These are phyloP conservation scores for Microcebus griseorufus DNA, from an alignment of 2,113 vertebrate genomes.

Conservation along the genomic window DNA sequence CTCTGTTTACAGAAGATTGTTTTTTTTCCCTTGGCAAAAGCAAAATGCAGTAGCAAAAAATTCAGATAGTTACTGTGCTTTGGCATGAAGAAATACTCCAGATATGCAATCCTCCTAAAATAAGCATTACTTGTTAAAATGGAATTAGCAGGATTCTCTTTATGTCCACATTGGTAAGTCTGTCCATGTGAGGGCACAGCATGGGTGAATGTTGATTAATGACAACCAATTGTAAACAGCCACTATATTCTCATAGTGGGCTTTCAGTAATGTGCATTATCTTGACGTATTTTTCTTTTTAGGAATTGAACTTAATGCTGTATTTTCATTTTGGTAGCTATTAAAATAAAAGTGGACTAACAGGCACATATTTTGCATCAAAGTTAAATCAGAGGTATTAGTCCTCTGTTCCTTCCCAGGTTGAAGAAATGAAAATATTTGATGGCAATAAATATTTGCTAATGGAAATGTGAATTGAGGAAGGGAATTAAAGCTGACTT, in stretches of 20 bases:
- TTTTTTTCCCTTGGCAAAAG: background rate
- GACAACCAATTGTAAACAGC: background rate
- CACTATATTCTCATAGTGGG: background rate
- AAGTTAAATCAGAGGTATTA: slow-evolving; percentile 42
- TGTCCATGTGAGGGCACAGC: background rate
- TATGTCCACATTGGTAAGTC: background rate
- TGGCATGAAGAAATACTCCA: background rate
- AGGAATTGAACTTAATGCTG: slow-evolving; percentile 16
- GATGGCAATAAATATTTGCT: background rate
- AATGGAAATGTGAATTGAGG: background rate
- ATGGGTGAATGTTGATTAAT: background rate
- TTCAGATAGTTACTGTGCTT: background rate
- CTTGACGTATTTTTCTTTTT: slow-evolving; percentile 50
- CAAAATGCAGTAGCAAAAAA: background rate
- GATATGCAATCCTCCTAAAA: background rate
- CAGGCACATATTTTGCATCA: background rate
- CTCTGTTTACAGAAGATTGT: background rate
- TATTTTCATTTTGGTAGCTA: background rate
- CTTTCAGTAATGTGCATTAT: background rate
- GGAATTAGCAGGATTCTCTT: background rate
- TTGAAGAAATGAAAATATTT: slow-evolving; percentile 22
- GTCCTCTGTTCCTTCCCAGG: slow-evolving; percentile 6
- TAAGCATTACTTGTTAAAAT: background rate
- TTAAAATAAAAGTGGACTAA: slow-evolving; percentile 38
- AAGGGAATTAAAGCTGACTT: background rate